phyloP scores from a whole-genome alignment of 2,888 invertebrate genomes.

The Idaea straminata region DNA sequence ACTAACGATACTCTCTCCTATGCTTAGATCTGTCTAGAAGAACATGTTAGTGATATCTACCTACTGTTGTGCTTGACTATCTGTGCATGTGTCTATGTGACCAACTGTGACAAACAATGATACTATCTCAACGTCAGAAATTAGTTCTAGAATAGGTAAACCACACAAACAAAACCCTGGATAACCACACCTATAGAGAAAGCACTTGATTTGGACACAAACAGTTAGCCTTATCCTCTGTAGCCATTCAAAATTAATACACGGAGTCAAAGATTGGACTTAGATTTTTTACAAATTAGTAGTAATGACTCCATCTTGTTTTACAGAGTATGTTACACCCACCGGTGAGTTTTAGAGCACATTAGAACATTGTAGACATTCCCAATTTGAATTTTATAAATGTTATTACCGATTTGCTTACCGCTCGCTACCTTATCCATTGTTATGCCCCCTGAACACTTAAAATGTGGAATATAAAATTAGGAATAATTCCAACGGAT shows the following conservation, averaged over 20 bases:
- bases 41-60: constrained; percentile 16
- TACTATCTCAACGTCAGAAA: constrained; percentile 13
- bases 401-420: constrained; percentile 5
- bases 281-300: constrained; percentile 54
- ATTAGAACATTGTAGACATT: constrained; percentile 41
- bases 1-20: constrained; percentile 28
- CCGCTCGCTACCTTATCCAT: constrained; percentile 6
- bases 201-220: constrained; percentile 8
- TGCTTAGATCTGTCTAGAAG: constrained; percentile 29
- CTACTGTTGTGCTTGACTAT: constrained; percentile 24
- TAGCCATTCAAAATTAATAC: constrained; percentile 53
- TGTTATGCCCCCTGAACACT: constrained; percentile 6
- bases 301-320: constrained; percentile 79
- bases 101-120: constrained; percentile 12
- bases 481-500: background rate
- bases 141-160: background rate
- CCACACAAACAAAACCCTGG: background rate
- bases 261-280: constrained; percentile 74
- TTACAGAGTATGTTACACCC: constrained; percentile 79
- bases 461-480: constrained; percentile 4
- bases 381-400: constrained; percentile 10
- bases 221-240: constrained; percentile 32
- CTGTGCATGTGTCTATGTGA: constrained; percentile 26
- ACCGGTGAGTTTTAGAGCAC: constrained; percentile 79
- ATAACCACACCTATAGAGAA: background rate